A percentile compares a stretch with the other conserved stretches of the same genome.
Conservation (phyloP, 2,888 invertebrate genomes). For the Tinea trinotella region DNA sequence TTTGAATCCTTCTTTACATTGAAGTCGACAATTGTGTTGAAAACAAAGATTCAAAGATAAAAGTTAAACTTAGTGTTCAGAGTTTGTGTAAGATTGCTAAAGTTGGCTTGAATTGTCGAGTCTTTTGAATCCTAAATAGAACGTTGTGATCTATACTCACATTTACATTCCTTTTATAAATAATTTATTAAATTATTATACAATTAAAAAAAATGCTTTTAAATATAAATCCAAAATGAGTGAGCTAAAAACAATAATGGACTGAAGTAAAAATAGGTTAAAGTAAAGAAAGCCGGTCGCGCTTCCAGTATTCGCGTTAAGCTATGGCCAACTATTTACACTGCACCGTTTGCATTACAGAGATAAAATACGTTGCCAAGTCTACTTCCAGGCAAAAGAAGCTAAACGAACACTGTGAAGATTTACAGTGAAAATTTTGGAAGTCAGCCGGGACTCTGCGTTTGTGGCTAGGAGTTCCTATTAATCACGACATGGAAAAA, state of each 20-base stretch:
- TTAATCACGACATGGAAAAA: constrained; percentile 62
- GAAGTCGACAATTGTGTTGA: constrained; percentile 30
- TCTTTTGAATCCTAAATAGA: constrained; percentile 39
- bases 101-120: constrained; percentile 32
- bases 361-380: constrained; percentile 69
- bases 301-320: constrained; percentile 11
- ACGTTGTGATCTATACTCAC: constrained; percentile 20
- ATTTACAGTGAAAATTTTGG: constrained; percentile 69
- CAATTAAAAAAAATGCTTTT: too few relatives aligned
- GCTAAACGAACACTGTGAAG: constrained; percentile 51
- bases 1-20: constrained; percentile 23
- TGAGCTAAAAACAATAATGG: neutral
- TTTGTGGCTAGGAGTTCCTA: constrained; percentile 49
- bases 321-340: constrained; percentile 49
- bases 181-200: neutral
- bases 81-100: constrained; percentile 42
- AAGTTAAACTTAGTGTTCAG: constrained; percentile 32
- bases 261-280: constrained; percentile 14
- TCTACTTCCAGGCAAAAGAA: constrained; percentile 59
- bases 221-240: too few relatives aligned
- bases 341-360: constrained; percentile 58
- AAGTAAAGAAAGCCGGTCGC: constrained; percentile 6
- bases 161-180: constrained; percentile 1
- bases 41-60: constrained; percentile 41
- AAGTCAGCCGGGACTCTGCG: constrained; percentile 60